phyloP scores from a whole-genome alignment of 2,113 vertebrate genomes.

The Daubentonia madagascariensis region DNA sequence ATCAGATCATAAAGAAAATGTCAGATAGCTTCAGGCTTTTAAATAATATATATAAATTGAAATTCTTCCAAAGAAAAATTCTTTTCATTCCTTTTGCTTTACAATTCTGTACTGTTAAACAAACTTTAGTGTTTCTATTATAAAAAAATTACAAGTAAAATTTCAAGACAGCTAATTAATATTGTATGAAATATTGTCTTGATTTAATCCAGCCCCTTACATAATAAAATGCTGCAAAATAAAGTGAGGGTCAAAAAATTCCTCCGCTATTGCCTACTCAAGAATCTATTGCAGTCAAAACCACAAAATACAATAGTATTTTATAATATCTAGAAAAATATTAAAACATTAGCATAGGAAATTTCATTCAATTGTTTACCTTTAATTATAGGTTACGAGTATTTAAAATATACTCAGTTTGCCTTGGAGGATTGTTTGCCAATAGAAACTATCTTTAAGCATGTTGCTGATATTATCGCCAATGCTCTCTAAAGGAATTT shows the following conservation, averaged over 20 bases:
- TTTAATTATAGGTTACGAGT: conserved; percentile 18
- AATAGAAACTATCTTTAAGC: conserved; percentile 29
- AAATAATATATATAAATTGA: conserved; percentile 38
- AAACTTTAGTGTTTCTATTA: not conserved
- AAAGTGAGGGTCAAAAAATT: not conserved
- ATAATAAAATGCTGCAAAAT: conserved; percentile 4
- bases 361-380: not conserved
- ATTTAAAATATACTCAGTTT: conserved; percentile 11
- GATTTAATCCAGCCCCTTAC: not conserved
- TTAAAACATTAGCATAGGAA: not conserved
- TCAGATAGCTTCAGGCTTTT: conserved; percentile 4
- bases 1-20: not conserved
- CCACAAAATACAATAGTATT: not conserved
- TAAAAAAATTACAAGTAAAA: conserved; percentile 17
- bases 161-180: conserved; percentile 8
- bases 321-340: not conserved
- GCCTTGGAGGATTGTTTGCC: not conserved
- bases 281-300: not conserved
- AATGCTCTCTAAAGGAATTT: not conserved
- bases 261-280: not conserved
- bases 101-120: not conserved
- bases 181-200: conserved; percentile 2
- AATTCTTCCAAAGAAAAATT: not conserved
- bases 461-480: not conserved
- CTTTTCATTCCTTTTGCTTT: conserved; percentile 33